These are phyloP conservation scores for Urosaurus nigricauda DNA, from an alignment of 2,797 vertebrate species.

Conservation along the genomic window DNA sequence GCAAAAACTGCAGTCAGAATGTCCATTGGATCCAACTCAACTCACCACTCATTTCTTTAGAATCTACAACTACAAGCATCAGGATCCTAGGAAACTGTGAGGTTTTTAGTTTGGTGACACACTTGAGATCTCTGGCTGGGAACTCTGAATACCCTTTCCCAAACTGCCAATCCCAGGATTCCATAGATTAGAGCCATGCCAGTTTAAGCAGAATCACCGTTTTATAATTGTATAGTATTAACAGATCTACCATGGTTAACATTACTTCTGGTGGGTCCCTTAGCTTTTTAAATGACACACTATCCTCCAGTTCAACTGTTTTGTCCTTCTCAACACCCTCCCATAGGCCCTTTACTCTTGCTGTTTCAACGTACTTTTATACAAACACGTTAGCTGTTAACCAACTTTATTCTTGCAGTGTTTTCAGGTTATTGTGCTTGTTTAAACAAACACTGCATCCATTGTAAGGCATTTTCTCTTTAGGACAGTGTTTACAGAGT, in stretches of 20 bases:
- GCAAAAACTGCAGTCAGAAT: background rate
- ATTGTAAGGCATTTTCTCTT: background rate
- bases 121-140: too few species aligned
- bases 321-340: background rate
- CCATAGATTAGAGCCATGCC: too few species aligned
- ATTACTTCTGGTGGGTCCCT: background rate
- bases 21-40: background rate
- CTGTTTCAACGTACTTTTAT: background rate
- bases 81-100: too few species aligned
- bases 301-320: background rate
- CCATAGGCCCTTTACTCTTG: background rate
- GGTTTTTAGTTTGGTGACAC: too few species aligned
- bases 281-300: background rate
- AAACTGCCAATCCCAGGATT: too few species aligned
- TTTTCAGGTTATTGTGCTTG: background rate
- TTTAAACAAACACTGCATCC: too few species aligned
- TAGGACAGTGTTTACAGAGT: too few species aligned
- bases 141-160: too few species aligned
- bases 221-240: too few species aligned
- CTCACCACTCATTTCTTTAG: background rate
- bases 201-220: too few species aligned
- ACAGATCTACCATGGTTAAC: background rate
- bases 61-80: background rate
- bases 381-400: background rate
- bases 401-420: background rate